Conservation (phyloP, 2,113 vertebrate species). For the Tychaedon coryphoeus region DNA sequence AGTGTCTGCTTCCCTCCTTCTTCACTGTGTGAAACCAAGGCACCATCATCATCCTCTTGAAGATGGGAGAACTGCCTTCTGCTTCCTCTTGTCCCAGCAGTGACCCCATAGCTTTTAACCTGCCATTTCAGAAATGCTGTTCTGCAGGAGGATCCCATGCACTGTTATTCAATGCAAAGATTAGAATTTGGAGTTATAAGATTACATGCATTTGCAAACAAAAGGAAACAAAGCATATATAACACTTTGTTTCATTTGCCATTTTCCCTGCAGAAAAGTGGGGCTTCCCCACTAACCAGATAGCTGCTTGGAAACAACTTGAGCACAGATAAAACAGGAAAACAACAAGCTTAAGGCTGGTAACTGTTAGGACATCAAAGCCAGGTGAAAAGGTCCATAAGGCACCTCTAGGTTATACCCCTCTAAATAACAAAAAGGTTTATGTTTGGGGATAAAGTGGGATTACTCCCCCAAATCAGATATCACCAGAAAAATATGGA, state of each 20-base stretch:
- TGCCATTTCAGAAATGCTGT: background rate
- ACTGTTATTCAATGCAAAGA: background rate
- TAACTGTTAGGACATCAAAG: constrained; percentile 41
- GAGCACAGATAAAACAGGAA: background rate
- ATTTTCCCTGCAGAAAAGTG: background rate
- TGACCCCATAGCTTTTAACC: background rate
- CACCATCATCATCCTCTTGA: background rate
- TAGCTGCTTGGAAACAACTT: background rate
- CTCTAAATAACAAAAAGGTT: background rate
- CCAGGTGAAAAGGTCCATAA: constrained; percentile 35
- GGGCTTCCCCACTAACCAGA: background rate
- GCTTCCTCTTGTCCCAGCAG: constrained; percentile 1
- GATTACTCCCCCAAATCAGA: constrained; percentile 31
- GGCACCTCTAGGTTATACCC: background rate
- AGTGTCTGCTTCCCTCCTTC: constrained; percentile 49
- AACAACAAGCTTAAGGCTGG: background rate
- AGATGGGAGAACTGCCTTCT: constrained; percentile 10
- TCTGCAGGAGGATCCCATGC: background rate
- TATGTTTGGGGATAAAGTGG: constrained; percentile 20
- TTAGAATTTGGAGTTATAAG: background rate
- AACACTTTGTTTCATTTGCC: background rate
- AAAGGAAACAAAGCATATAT: background rate
- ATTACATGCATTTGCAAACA: background rate
- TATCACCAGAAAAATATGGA: constrained; percentile 19
- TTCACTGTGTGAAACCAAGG: constrained; percentile 16